phyloP scores from a whole-genome alignment of 2,888 invertebrate genomes.

The Standfussiana lucernea region DNA sequence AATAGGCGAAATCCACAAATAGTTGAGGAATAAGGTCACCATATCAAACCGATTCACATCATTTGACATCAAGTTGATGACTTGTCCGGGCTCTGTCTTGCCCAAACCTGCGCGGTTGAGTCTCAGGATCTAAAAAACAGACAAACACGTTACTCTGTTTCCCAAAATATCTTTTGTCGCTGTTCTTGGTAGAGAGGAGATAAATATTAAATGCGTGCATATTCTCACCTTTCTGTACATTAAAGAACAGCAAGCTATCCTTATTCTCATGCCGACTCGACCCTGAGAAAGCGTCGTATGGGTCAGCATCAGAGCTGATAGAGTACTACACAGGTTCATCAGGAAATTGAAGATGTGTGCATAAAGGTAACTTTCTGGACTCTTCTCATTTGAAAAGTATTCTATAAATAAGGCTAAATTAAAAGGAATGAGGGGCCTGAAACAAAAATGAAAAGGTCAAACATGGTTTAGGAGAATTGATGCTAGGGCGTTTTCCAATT shows the following conservation, averaged over 20 bases:
- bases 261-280: constrained; percentile 94
- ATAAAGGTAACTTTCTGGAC: constrained; percentile 83
- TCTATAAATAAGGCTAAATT: constrained; percentile 91
- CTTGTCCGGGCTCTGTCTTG: constrained; percentile 93
- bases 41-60: constrained; percentile 96
- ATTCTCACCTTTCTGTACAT: constrained; percentile 93
- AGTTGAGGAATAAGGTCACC: constrained; percentile 93
- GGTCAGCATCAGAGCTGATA: constrained; percentile 92
- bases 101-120: constrained; percentile 90
- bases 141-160: neutral
- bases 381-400: constrained; percentile 91
- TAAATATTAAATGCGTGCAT: neutral
- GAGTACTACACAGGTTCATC: constrained; percentile 90
- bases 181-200: neutral
- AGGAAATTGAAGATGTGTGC: constrained; percentile 93
- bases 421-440: constrained; percentile 89
- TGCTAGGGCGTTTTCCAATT: neutral
- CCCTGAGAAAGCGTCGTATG: constrained; percentile 90
- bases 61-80: constrained; percentile 96
- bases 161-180: neutral
- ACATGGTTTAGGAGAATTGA: neutral
- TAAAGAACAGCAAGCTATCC: constrained; percentile 94
- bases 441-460: constrained; percentile 24
- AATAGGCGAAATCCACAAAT: constrained; percentile 95
- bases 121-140: constrained; percentile 81